Evolutionary conservation across 2,113 vertebrate genomes (phyloP).

Genomic region (Macheiramphus alcinus): DNA sequence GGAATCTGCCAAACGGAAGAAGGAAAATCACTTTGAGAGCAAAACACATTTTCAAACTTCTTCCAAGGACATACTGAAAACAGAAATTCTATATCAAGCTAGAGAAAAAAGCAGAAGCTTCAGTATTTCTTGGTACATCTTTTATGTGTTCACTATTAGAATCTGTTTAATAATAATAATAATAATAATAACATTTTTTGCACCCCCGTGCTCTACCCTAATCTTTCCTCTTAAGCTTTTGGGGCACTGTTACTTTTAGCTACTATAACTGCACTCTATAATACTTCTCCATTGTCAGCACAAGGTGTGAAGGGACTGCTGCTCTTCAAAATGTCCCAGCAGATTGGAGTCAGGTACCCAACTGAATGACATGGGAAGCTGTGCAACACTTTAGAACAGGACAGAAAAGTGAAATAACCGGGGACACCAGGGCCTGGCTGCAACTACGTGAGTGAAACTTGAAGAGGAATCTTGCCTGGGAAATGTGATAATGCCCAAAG

Average conservation of each 20-base stretch:
- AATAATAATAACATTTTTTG: not conserved
- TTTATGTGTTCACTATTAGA: not conserved
- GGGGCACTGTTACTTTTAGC: not conserved
- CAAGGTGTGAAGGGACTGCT: not conserved
- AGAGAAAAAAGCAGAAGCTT: not conserved
- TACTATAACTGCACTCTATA: not conserved
- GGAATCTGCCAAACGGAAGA: not conserved
- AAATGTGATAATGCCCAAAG: not conserved
- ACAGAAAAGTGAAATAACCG: not conserved
- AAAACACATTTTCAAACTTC: not conserved
- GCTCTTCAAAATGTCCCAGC: not conserved
- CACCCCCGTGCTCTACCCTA: not conserved
- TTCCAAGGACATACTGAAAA: not conserved
- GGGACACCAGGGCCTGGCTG: not conserved
- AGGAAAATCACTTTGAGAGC: not conserved
- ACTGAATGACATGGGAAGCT: not conserved
- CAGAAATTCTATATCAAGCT: not conserved
- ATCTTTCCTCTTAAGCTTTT: not conserved
- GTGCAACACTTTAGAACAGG: not conserved
- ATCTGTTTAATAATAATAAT: not conserved
- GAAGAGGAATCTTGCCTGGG: not conserved
- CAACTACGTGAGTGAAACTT: not conserved
- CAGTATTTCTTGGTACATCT: not conserved
- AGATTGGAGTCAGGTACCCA: fast-evolving
- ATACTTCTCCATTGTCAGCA: not conserved